Conservation (phyloP, 2,888 invertebrate species). For the Melipona beecheii region DNA sequence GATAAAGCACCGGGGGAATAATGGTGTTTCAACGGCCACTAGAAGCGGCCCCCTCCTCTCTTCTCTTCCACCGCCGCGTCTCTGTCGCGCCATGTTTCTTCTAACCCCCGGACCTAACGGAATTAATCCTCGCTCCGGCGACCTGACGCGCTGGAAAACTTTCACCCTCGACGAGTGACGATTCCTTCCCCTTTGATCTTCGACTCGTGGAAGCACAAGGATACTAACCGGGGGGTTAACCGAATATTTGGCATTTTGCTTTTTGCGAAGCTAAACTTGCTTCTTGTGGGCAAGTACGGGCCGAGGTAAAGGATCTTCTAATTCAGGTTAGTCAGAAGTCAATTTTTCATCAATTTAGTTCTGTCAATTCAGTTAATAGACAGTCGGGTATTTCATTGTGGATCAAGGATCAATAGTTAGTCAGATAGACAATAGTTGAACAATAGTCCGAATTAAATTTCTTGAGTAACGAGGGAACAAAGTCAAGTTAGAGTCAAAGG, state of each 20-base stretch:
- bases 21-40: conserved; percentile 55
- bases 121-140: conserved; percentile 59
- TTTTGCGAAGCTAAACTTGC: not conserved
- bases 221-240: not conserved
- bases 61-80: conserved; percentile 34
- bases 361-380: no score
- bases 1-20: conserved; percentile 73
- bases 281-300: not conserved
- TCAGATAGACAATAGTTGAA: no score
- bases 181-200: conserved; percentile 5
- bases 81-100: conserved; percentile 20
- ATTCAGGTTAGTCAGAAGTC: no score
- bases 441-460: no score
- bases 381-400: no score
- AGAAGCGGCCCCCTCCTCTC: not conserved
- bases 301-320: no score
- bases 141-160: conserved; percentile 40
- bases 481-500: no score
- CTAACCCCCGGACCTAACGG: conserved; percentile 22
- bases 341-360: no score
- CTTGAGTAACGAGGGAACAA: no score
- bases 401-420: no score
- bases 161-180: conserved; percentile 5
- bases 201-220: not conserved
- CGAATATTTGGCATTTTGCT: not conserved